phyloP scores from a whole-genome alignment of 1,140 invertebrate species.

The Popillia japonica region DNA sequence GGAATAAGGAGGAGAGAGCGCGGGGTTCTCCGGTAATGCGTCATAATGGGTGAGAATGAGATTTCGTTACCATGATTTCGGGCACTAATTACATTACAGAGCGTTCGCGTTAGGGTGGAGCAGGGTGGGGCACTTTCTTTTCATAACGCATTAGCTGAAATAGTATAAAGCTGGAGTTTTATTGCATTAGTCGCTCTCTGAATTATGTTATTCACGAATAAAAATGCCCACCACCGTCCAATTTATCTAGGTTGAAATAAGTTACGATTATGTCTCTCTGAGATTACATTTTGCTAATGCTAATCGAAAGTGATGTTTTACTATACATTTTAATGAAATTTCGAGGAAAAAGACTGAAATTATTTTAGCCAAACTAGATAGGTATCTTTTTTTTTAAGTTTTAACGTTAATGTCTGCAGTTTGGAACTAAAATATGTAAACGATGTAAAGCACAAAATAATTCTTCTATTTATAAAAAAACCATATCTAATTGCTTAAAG shows the following conservation, averaged over 20 bases:
- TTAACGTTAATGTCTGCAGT: no score
- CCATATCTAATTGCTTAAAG: no score
- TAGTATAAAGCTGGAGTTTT: constrained; percentile 36
- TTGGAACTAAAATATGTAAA: no score
- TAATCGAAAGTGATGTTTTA: no score
- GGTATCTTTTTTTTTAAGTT: no score
- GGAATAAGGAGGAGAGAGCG: constrained; percentile 13
- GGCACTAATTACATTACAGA: constrained; percentile 40
- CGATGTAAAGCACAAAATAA: no score
- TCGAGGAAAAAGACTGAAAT: no score
- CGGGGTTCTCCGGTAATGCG: constrained; percentile 39
- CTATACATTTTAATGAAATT: no score
- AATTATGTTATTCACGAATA: constrained; percentile 26
- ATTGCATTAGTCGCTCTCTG: constrained; percentile 32
- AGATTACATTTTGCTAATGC: not conserved
- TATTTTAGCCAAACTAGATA: no score
- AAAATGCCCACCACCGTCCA: not conserved
- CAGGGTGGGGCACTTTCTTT: constrained; percentile 39
- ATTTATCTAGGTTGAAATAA: not conserved
- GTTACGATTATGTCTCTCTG: not conserved
- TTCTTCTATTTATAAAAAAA: no score
- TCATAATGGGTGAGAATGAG: constrained; percentile 41
- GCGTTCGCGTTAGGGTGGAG: constrained; percentile 27
- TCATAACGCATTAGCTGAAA: constrained; percentile 38
- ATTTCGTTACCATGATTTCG: constrained; percentile 42